Evolutionary conservation across 2,888 invertebrate species (phyloP).

Genomic region (Cantharis flavilabris): DNA sequence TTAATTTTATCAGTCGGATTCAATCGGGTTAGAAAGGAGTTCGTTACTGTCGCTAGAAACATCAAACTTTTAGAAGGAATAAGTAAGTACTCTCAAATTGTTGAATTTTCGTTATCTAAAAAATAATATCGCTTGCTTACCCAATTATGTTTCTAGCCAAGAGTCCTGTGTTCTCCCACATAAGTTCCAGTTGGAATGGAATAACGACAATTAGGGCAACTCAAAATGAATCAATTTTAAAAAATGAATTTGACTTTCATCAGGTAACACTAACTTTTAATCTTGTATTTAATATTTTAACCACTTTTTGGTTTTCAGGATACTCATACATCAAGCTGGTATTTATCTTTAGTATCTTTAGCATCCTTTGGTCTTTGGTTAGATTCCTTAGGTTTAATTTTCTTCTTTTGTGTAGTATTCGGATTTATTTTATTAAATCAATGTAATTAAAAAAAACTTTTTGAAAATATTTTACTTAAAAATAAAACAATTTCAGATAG

Average conservation of each 20-base stretch:
- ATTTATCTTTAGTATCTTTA: conserved; percentile 65
- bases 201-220: conserved; percentile 83
- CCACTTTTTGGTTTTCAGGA: conserved; percentile 56
- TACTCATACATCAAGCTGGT: conserved; percentile 72
- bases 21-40: conserved; percentile 65
- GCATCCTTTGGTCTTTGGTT: conserved; percentile 76
- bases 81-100: conserved; percentile 46
- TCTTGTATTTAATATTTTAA: background rate
- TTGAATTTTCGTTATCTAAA: too few species aligned
- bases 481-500: conserved; percentile 5
- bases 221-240: conserved; percentile 69
- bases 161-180: conserved; percentile 88
- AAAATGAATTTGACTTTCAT: conserved; percentile 67
- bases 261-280: conserved; percentile 49
- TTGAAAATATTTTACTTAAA: background rate
- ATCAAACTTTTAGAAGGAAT: conserved; percentile 66
- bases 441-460: conserved; percentile 54
- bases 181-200: conserved; percentile 80
- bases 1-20: conserved; percentile 65
- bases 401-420: conserved; percentile 67
- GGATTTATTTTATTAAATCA: conserved; percentile 65
- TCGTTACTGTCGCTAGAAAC: conserved; percentile 70
- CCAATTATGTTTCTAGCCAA: background rate
- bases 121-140: background rate
- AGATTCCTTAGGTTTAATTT: conserved; percentile 71